Base-by-base conservation (phyloP, 2,888 invertebrate genomes). In the Loripinus fragilis region DNA sequence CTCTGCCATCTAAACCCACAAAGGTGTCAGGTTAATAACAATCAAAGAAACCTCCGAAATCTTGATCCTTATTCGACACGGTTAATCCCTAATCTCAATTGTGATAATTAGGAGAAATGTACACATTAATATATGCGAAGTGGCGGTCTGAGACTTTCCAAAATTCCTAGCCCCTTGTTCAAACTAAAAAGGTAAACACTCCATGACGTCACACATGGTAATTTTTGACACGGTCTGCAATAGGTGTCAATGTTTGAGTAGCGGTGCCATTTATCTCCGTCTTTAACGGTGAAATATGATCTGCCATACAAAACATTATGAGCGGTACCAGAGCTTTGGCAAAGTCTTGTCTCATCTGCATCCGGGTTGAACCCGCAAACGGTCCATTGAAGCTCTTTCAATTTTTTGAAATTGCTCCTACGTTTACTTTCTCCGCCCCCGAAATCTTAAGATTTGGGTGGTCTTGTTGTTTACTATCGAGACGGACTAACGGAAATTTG, bases 121-220 rank as follows among this genome's bases (percentile, higher is more conserved):
- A 60, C 60, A 60, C 60, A 60, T 60, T 33, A 33, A 30, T 60
- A 33, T 60, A 33, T 60, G 60, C 10, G 17, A 60, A 60, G 60
- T 60, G 20, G 8, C 33, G 25, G 3, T 33, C 60, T 12, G 33
- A 60, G 30, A 30, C 23, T 23, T n/a, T 60, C 60, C 28, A n/a
- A 23, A 10, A 60, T 60, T 60, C 60, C 30, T 33, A 10, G 33
- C 60, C 60, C 41, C 25, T 67, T 45, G 42, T 67, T 67, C 67
- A 67, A 38, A 33, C 45, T 72, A 69, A 50, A n/a, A 50, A 48
- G 60, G 42, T 48, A 67, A 70, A 71, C 71, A 71, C 74, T 78
- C 52, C n/a, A 55, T 71, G 67, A 74, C 64, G 78, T 71, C 73
- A 78, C 74, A 65, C 71, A 74, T 17, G 42, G 42, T 67, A 67